These are phyloP conservation scores for Dynastes hyllus DNA, from an alignment of 2,888 invertebrate genomes.

Conservation along the genomic window DNA sequence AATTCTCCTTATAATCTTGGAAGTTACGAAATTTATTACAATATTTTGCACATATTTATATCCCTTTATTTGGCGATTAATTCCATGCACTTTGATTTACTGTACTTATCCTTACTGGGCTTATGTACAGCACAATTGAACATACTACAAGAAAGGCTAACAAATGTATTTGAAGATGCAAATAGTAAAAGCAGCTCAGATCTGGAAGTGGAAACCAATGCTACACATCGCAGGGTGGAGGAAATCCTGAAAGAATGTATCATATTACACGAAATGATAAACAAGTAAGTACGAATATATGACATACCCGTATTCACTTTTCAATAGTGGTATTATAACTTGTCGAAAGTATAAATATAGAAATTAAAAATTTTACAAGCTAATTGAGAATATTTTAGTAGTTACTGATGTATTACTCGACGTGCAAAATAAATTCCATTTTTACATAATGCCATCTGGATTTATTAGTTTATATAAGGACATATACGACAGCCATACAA, in stretches of 20 bases:
- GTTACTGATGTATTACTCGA: too few relatives aligned
- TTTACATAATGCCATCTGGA: too few relatives aligned
- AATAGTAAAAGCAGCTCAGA: not conserved
- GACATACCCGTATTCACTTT: not conserved
- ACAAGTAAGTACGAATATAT: slow-evolving; percentile 32
- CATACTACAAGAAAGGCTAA: slow-evolving; percentile 28
- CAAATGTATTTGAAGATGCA: not conserved
- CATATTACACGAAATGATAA: slow-evolving; percentile 38
- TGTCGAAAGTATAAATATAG: slow-evolving; percentile 25
- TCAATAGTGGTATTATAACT: slow-evolving; percentile 11
- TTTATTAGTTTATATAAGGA: too few relatives aligned
- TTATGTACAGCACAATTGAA: slow-evolving; percentile 43
- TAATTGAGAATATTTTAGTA: too few relatives aligned
- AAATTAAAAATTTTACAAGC: too few relatives aligned
- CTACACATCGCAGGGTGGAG: not conserved
- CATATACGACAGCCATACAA: too few relatives aligned
- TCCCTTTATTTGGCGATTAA: slow-evolving; percentile 22
- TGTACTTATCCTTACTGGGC: slow-evolving; percentile 37
- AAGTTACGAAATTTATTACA: slow-evolving; percentile 11
- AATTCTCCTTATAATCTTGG: slow-evolving; percentile 31
- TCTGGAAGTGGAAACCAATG: not conserved
- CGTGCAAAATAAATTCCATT: too few relatives aligned
- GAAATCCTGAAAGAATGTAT: slow-evolving; percentile 35
- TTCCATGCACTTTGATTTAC: slow-evolving; percentile 24
- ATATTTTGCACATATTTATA: slow-evolving; percentile 38